A percentile compares a stretch with the other conserved stretches of the same genome.
Conservation (phyloP, 35 echinoderm and acorn worm species). For the Ophiothrix spiculata region DNA sequence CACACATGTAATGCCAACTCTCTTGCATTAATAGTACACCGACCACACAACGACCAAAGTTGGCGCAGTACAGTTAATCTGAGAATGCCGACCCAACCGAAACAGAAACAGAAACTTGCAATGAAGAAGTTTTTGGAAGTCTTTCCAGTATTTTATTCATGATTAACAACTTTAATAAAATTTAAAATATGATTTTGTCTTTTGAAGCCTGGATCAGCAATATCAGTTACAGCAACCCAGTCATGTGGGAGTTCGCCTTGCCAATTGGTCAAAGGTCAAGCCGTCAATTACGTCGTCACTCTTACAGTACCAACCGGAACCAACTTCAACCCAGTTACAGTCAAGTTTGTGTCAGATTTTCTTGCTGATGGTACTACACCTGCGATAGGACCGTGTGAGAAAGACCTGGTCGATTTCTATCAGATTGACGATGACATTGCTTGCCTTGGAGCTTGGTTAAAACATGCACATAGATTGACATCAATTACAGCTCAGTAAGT, state of each 20-base stretch:
- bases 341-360: not conserved
- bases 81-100: too few species aligned
- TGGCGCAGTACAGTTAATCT: too few species aligned
- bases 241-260: not conserved
- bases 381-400: not conserved
- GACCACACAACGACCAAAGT: too few species aligned
- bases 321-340: not conserved
- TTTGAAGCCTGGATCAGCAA: not conserved
- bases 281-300: not conserved
- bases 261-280: not conserved
- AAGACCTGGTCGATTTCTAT: not conserved
- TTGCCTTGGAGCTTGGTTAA: not conserved
- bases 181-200: too few species aligned
- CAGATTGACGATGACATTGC: slow-evolving; percentile 2
- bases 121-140: too few species aligned
- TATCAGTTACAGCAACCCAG: not conserved
- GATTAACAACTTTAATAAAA: too few species aligned
- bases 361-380: not conserved
- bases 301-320: not conserved
- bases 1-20: too few species aligned
- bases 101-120: too few species aligned
- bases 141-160: too few species aligned
- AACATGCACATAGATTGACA: too few species aligned
- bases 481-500: too few species aligned
- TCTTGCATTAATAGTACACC: too few species aligned